A percentile compares a stretch with the other conserved stretches of the same genome.
Evolutionary conservation across 2,113 vertebrate species (phyloP).

Genomic region (Corythoichthys haematopterus): DNA sequence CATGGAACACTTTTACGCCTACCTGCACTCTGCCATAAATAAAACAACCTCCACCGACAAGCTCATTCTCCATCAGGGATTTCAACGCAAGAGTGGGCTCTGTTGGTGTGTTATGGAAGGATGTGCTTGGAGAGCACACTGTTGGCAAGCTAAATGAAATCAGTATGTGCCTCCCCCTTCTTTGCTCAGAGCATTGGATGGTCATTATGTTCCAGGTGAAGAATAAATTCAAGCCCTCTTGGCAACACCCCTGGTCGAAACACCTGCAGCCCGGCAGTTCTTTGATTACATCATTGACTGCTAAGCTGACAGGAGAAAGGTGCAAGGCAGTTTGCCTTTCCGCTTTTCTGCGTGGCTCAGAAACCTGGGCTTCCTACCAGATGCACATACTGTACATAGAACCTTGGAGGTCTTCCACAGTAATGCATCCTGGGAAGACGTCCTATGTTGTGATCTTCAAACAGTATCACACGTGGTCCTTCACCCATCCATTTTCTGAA

Average conservation of each 20-base stretch:
- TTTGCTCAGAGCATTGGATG: not conserved
- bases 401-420: not conserved
- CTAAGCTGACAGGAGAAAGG: not conserved
- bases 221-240: not conserved
- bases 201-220: not conserved
- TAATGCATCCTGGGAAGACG: not conserved
- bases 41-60: not conserved
- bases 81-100: constrained; percentile 2
- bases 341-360: not conserved
- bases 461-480: no score
- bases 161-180: not conserved
- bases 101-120: not conserved
- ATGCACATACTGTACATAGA: not conserved
- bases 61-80: constrained; percentile 3
- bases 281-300: not conserved
- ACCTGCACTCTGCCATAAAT: not conserved
- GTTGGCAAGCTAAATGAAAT: not conserved
- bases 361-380: not conserved
- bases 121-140: not conserved
- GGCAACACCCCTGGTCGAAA: not conserved
- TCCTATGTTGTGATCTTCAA: no score
- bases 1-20: not conserved
- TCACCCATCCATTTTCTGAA: no score
- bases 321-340: not conserved
- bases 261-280: not conserved